Base-by-base conservation (phyloP, 2,888 invertebrate genomes). In the Andrena dorsata region DNA sequence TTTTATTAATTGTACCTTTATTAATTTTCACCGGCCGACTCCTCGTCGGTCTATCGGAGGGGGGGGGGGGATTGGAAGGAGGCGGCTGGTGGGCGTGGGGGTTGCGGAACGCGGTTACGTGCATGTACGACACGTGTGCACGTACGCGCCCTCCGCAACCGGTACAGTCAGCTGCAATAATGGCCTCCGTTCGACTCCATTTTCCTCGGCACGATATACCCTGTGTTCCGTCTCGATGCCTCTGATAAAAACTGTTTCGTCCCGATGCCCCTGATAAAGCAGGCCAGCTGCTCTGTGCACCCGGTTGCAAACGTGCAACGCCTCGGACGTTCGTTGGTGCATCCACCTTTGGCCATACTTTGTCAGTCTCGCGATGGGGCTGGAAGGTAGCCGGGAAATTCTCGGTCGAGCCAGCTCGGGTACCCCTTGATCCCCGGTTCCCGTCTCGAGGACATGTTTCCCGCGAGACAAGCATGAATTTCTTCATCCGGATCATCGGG, bases 1-100 rank as follows among this genome's bases (percentile, higher is more conserved):
- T 92, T 92, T 92, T 91, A 92, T 92, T 93, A 93, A 92, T 93
- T 90, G 90, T 87, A 89, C 90, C 89, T 92, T 93, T 92, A 92
- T 92, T 93, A 92, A 92, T 92, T 92, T 91, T 88, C 87, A 51
- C 81, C 77, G 64, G 70, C 70, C 66, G 73, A 78, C 79, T 76
- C 68, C 69, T 58, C 61, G 28, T 60, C 69, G 30, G 30, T 69
- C 70, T 26, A 20, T 41, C 41, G 73, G 58, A 47, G 16, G 51
- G 71, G n/a, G 74, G 35, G 64, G 30, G n/a, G 49, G 71, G 23
- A 73, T 47, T 20, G 63, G 80, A 70, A 56, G 51, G 28, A 63
- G 80, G 72, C 60, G 51, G 32, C 63, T 66, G 74, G 84, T 71
- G 85, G 56, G 87, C 87, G 82, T 80, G 84, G 89, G 83, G 84